phyloP scores from a whole-genome alignment of 2,113 vertebrate species.

The Mirza zaza region DNA sequence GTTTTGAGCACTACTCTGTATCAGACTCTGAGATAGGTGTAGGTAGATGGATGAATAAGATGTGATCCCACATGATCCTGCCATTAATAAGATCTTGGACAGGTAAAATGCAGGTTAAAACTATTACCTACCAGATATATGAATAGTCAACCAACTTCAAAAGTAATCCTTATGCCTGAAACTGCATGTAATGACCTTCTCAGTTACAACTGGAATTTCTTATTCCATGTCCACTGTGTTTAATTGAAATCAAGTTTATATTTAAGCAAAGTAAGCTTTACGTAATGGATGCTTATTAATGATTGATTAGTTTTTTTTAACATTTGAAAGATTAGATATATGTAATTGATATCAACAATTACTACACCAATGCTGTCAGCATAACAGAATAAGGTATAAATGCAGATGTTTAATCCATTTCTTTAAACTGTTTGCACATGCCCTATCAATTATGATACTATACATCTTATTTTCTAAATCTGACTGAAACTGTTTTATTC shows the following conservation, averaged over 20 bases:
- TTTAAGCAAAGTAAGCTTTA: neutral
- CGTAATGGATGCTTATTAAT: neutral
- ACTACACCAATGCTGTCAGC: neutral
- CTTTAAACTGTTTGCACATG: neutral
- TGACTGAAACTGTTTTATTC: neutral
- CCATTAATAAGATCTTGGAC: neutral
- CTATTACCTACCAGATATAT: neutral
- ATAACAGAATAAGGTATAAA: neutral
- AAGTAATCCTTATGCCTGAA: neutral
- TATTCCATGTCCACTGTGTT: neutral
- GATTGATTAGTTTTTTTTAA: slow-evolving; percentile 16
- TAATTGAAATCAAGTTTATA: slow-evolving; percentile 30
- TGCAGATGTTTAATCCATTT: neutral
- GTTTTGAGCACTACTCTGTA: neutral
- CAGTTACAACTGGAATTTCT: neutral
- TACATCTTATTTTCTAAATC: slow-evolving; percentile 18
- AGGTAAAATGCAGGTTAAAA: slow-evolving; percentile 48
- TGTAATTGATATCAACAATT: neutral
- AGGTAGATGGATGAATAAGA: slow-evolving; percentile 13
- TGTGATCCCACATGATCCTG: neutral
- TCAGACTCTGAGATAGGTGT: neutral
- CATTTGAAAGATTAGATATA: neutral
- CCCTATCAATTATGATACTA: neutral
- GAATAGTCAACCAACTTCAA: neutral
- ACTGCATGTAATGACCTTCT: neutral